Evolutionary conservation across 2,888 invertebrate genomes (phyloP), one percentile per base, ranked within the genome.

Genomic region (Aleiodes testaceus): DNA sequence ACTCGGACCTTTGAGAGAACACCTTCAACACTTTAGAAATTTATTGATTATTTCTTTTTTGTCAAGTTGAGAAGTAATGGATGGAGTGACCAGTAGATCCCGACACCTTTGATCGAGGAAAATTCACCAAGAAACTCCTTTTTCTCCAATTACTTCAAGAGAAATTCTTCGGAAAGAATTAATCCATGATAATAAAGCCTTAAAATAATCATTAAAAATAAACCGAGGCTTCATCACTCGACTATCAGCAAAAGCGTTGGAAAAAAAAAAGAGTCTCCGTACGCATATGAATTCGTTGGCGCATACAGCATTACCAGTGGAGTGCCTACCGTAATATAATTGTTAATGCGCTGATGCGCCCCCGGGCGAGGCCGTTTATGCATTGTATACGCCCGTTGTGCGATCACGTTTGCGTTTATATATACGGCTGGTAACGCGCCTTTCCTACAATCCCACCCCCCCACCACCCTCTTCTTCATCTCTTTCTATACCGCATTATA

Each of bases 291-390:
- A 84, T 85, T 83, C 80, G 80, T 79, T 80, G 79, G 82, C 82
- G 83, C 82, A 79, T 82, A 84, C 59, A 59, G 16, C 59, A 55
- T 49, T 16, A 12, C 55, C 81, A 80, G 78, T 75, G 81, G 83
- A 59, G 84, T 59, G 59, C 36, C 84, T 84, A 82, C 83, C 80
- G 85, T 85, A 82, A 85, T 84, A 84, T 85, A 84, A 85, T 85
- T 85, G 85, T 85, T 85, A 85, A 85, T 85, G 85, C 82, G 85
- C 85, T 81, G 84, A 80, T 84, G 82, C 81, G 80, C 83, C 76
- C 83, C 77, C 80, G 80, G 80, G 81, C 82, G 72, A 73, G 72
- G 72, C 77, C 80, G 81, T 81, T 83, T 81, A 81, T 81, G 80
- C 81, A 79, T 79, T 78, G 82, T 80, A 77, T 78, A 76, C 78